phyloP scores from a whole-genome alignment of 2,113 vertebrate genomes.

The Megaceryle maxima region DNA sequence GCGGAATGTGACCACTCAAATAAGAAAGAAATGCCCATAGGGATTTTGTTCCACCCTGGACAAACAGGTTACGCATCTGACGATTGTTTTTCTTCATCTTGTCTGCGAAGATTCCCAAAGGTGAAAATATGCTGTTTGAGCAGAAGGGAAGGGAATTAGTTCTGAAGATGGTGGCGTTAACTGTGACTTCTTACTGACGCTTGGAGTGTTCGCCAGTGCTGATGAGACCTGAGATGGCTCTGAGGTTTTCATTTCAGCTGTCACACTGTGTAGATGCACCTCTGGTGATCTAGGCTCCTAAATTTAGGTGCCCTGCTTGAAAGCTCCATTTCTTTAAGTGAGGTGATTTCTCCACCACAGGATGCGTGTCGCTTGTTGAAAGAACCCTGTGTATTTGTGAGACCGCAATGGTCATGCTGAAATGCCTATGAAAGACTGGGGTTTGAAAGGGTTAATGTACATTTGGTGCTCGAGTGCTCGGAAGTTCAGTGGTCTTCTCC shows the following conservation, averaged over 20 bases:
- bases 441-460: background rate
- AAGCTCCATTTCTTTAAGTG: background rate
- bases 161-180: background rate
- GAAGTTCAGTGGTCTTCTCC: background rate
- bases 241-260: background rate
- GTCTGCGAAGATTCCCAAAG: background rate
- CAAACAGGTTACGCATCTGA: accelerated
- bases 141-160: background rate
- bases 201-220: background rate
- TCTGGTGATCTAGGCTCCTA: background rate
- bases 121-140: background rate
- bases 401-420: background rate
- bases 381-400: background rate
- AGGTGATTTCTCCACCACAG: background rate
- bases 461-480: accelerated
- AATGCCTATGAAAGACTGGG: background rate
- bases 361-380: background rate
- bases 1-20: background rate
- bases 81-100: background rate
- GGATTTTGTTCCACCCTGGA: background rate
- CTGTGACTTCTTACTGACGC: background rate
- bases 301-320: background rate
- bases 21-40: background rate
- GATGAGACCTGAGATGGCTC: background rate
- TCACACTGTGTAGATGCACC: background rate